Percentiles rank a stretch among this genome's conserved stretches.
These are phyloP conservation scores for Panulirus ornatus DNA, from an alignment of 1,140 invertebrate genomes.

Conservation along the genomic window DNA sequence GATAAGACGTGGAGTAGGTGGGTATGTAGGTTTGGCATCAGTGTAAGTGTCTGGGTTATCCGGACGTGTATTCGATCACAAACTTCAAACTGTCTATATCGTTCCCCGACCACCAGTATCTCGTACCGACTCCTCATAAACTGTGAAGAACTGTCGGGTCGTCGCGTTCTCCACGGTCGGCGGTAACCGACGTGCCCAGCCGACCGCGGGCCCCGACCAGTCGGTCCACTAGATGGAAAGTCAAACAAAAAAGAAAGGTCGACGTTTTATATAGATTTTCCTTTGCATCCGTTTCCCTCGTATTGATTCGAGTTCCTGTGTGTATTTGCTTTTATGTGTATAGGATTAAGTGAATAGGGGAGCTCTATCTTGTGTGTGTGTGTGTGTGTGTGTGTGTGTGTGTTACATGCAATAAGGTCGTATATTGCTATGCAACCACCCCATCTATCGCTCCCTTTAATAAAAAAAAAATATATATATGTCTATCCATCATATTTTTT, in stretches of 20 bases:
- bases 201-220: background rate
- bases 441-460: too few species aligned
- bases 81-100: too few species aligned
- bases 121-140: background rate
- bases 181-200: too few species aligned
- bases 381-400: conserved; percentile 24
- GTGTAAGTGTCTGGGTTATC: too few species aligned
- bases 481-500: too few species aligned
- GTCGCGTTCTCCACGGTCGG: too few species aligned
- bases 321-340: conserved; percentile 66
- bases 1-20: too few species aligned
- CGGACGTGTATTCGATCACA: too few species aligned
- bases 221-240: background rate
- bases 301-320: conserved; percentile 57
- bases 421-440: too few species aligned
- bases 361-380: conserved; percentile 56
- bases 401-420: too few species aligned
- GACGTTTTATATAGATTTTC: conserved; percentile 54
- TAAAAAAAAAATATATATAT: too few species aligned
- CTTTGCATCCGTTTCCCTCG: conserved; percentile 50
- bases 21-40: too few species aligned
- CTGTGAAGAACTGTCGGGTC: background rate
- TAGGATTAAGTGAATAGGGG: conserved; percentile 64
- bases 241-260: conserved; percentile 10
- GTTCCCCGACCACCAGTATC: background rate